Percentiles rank a stretch among this genome's conserved stretches.
These are phyloP conservation scores for Scaptomyza montana DNA, from an alignment of 1,140 invertebrate species.

Conservation along the genomic window DNA sequence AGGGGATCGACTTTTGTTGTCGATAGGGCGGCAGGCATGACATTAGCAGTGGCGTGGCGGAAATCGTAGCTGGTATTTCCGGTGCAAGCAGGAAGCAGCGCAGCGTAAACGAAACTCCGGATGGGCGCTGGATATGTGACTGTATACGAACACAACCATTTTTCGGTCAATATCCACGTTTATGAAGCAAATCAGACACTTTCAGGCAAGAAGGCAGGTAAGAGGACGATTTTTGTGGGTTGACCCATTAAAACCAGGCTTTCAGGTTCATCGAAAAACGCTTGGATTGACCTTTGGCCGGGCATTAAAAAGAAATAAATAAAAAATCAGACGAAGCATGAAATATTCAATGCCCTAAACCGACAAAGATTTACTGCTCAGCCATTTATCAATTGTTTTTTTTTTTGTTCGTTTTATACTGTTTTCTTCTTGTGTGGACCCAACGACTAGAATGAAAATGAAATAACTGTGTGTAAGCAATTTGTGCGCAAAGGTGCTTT, in stretches of 20 bases:
- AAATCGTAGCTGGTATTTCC: conserved; percentile 63
- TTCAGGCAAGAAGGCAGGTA: not conserved
- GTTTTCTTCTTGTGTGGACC: conserved; percentile 32
- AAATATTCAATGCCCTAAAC: conserved; percentile 82
- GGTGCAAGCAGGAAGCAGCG: conserved; percentile 44
- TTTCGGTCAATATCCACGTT: conserved; percentile 23
- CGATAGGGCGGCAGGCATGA: not conserved
- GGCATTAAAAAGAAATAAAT: conserved; percentile 82
- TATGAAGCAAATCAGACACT: conserved; percentile 37
- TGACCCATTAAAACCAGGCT: conserved; percentile 57
- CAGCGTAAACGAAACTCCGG: conserved; percentile 30
- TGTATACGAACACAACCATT: conserved; percentile 9
- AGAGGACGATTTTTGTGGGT: not conserved
- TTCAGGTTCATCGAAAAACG: conserved; percentile 53
- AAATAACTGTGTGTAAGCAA: conserved; percentile 77
- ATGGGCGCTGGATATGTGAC: conserved; percentile 25
- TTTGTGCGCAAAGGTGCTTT: conserved; percentile 55
- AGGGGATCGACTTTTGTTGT: not conserved
- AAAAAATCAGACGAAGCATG: conserved; percentile 81
- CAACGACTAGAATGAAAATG: conserved; percentile 43
- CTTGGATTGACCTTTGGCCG: conserved; percentile 71
- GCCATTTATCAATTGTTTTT: conserved; percentile 59
- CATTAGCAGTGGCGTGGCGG: conserved; percentile 33
- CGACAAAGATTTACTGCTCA: conserved; percentile 81
- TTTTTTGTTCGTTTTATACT: conserved; percentile 1